Evolutionary conservation across 2,888 invertebrate species (phyloP), one percentile per base, ranked within the genome.

Genomic region (Caenorhabditis sp.): DNA sequence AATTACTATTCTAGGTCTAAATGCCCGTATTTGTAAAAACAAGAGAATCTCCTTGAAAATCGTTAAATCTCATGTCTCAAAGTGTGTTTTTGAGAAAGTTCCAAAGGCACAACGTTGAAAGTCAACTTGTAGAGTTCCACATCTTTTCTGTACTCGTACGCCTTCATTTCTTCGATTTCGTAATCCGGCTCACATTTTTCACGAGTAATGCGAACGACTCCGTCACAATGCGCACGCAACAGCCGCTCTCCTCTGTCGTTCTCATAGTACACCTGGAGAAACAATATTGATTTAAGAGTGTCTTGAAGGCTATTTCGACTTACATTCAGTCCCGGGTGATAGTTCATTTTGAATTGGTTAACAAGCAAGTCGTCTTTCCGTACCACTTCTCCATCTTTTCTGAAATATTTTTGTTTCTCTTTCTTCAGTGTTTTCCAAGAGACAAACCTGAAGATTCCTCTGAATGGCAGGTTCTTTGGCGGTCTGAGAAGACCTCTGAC

Each of bases 251-350:
- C 88, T 80, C 80, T 89, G 85, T 65, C 82, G 70, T 67, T 87
- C 68, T 82, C 81, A 64, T 80, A 86, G 55, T 80, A 82, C 15
- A 86, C 86, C 86, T 86, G 58, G 32, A 58, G 58, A 22, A 60
- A 1, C 3, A 61, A 22, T 55, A 13, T 37, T 13, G 32, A 22
- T 22, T 50, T 47, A 20, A 4, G 2, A 55, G 8, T 56, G 13
- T 28, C 18, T 20, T 47, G 9, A 32, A 32, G 5, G 8, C 22
- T 15, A 26, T 20, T 18, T 74, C 47, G 60, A 77, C 88, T 79
- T 91, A 92, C 91, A 84, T 92, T 91, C 44, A 89, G 77, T 32
- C 92, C 91, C 0, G 91, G 91, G 71, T 91, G 89, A 81, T 92
- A 91, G 69, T 92, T 91, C 84, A 91, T 82, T 53, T 74, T 82